Conservation (phyloP, 2,113 vertebrate species). For the Cavia porcellus region DNA sequence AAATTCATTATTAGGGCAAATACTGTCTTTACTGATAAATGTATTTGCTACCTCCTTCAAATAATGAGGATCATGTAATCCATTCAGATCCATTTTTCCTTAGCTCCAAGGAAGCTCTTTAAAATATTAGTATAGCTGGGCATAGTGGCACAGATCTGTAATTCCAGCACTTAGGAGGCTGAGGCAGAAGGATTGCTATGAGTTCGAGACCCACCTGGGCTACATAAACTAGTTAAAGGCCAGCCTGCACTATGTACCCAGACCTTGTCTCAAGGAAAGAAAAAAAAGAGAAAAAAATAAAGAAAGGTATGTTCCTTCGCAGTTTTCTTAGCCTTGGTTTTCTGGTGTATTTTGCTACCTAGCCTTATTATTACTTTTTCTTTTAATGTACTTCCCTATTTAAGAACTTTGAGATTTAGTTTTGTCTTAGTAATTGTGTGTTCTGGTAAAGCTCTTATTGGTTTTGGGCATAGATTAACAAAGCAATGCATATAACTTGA, state of each 20-base stretch:
- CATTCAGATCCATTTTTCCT: constrained; percentile 6
- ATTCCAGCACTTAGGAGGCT: neutral
- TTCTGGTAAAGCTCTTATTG: neutral
- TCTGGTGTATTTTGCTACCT: neutral
- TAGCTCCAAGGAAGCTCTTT: neutral
- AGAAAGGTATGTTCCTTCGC: neutral
- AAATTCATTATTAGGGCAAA: neutral
- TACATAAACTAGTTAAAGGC: neutral
- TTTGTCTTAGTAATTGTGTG: constrained; percentile 11
- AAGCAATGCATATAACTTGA: neutral
- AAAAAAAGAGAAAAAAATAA: too few species aligned
- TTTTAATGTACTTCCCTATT: constrained; percentile 6
- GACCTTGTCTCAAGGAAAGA: neutral
- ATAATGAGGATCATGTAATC: neutral
- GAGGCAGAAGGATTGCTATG: neutral
- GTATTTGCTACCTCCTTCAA: neutral
- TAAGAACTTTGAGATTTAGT: neutral
- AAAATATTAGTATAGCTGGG: neutral
- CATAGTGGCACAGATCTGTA: neutral
- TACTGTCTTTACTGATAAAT: constrained; percentile 17
- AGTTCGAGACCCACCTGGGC: neutral
- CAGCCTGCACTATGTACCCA: neutral
- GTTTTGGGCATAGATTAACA: neutral
- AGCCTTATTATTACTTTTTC: neutral
- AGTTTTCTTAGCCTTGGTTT: neutral